These are phyloP conservation scores for Syrrhaptes paradoxus DNA, from an alignment of 2,113 vertebrate species.

Conservation along the genomic window DNA sequence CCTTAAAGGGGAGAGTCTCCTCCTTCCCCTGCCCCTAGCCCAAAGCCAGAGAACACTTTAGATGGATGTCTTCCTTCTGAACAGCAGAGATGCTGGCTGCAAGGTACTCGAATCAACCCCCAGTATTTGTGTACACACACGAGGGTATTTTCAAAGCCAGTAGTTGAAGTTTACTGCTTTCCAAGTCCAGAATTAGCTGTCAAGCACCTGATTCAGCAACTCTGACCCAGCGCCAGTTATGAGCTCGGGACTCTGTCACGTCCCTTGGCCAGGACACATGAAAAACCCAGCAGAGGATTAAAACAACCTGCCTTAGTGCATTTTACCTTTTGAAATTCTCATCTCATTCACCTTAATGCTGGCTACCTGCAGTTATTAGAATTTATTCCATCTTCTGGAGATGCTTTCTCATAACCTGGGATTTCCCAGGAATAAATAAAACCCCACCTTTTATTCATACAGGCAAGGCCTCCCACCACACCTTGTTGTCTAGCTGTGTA, in stretches of 20 bases:
- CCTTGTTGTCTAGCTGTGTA: background rate
- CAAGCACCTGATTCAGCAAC: constrained; percentile 17
- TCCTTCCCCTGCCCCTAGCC: background rate
- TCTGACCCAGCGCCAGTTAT: background rate
- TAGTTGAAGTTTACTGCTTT: constrained; percentile 21
- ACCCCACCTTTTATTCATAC: background rate
- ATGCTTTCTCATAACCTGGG: background rate
- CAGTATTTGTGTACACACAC: background rate
- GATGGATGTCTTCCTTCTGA: background rate
- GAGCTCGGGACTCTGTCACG: background rate
- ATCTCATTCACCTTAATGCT: background rate
- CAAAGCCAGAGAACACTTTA: background rate
- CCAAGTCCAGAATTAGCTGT: constrained; percentile 43
- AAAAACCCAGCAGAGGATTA: background rate
- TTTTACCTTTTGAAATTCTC: background rate
- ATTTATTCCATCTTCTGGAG: background rate
- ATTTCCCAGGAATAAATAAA: background rate
- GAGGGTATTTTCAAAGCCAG: constrained; percentile 3
- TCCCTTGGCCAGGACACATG: background rate
- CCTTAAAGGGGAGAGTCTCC: background rate
- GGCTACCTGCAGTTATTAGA: background rate
- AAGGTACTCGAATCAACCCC: background rate
- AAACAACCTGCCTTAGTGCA: background rate
- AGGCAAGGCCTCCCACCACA: constrained; percentile 1
- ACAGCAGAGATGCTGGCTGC: background rate